Conservation (phyloP, 2,113 vertebrate species). For the Pseudorasbora parva region DNA sequence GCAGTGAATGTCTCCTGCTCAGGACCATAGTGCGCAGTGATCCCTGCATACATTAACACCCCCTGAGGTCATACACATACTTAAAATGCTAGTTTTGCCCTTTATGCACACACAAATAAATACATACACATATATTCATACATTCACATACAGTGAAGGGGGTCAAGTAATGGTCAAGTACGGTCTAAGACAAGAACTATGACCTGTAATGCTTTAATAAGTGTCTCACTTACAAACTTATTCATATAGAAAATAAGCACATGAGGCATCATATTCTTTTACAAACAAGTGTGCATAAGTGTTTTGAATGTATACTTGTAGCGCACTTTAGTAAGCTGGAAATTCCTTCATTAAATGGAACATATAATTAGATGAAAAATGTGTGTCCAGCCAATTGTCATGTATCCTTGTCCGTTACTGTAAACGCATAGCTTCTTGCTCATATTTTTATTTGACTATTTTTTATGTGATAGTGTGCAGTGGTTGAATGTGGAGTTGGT, state of each 20-base stretch:
- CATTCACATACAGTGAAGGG: slow-evolving; percentile 43
- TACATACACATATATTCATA: slow-evolving; percentile 29
- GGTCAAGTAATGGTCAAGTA: neutral
- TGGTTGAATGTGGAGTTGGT: neutral
- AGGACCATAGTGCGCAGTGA: neutral
- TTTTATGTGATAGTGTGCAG: neutral
- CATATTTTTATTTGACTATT: neutral
- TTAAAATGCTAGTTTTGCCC: slow-evolving; percentile 8
- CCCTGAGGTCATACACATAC: slow-evolving; percentile 22
- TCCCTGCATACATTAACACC: slow-evolving; percentile 43
- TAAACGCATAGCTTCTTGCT: neutral
- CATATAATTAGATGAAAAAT: neutral
- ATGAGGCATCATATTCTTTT: neutral
- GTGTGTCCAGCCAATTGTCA: neutral
- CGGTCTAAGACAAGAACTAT: neutral
- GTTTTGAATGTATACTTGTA: neutral
- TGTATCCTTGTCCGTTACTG: neutral
- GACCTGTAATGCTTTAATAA: neutral
- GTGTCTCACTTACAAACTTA: neutral
- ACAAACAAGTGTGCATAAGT: neutral
- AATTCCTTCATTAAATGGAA: neutral
- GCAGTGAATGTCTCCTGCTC: slow-evolving; percentile 20
- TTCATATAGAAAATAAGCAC: neutral
- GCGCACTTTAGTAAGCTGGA: too few species aligned
- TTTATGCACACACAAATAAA: neutral